phyloP scores from a whole-genome alignment of 1,140 invertebrate species.

The Drosophila erecta region DNA sequence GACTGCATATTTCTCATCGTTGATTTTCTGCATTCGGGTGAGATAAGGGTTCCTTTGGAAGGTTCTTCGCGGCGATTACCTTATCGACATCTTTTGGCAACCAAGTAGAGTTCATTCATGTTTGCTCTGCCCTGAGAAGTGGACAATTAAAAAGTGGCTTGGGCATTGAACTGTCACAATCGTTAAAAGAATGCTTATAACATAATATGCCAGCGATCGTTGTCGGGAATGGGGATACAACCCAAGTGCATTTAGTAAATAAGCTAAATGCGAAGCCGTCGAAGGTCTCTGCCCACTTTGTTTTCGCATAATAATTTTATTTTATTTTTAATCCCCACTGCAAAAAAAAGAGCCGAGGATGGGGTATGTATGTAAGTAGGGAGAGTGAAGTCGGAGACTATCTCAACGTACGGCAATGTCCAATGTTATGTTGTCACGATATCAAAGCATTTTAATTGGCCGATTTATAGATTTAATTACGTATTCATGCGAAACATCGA shows the following conservation, averaged over 20 bases:
- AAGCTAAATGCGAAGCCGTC: slow-evolving; percentile 6
- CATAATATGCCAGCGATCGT: slow-evolving; percentile 57
- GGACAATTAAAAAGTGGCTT: slow-evolving; percentile 46
- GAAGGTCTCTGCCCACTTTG: slow-evolving; percentile 37
- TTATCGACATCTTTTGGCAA: slow-evolving; percentile 16
- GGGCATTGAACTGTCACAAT: slow-evolving; percentile 68
- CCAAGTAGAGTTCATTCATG: slow-evolving; percentile 34
- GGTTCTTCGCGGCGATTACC: slow-evolving; percentile 8
- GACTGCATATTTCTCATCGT: slow-evolving; percentile 5
- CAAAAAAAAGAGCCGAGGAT: background rate
- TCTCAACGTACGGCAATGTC: slow-evolving; percentile 64
- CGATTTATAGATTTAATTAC: slow-evolving; percentile 85
- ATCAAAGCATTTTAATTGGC: slow-evolving; percentile 85
- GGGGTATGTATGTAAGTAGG: slow-evolving; percentile 15
- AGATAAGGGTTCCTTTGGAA: slow-evolving; percentile 16
- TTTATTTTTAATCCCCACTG: slow-evolving; percentile 62
- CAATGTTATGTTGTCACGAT: slow-evolving; percentile 85
- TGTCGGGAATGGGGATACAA: slow-evolving; percentile 17
- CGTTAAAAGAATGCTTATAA: slow-evolving; percentile 66
- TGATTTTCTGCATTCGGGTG: slow-evolving; percentile 9
- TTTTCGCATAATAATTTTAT: slow-evolving; percentile 73
- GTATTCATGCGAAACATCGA: slow-evolving; percentile 85
- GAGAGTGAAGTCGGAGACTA: slow-evolving; percentile 28
- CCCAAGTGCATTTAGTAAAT: slow-evolving; percentile 24
- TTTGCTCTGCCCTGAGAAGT: slow-evolving; percentile 7